Conservation (phyloP, 2,888 invertebrate genomes). For the Oegoconia quadripuncta region DNA sequence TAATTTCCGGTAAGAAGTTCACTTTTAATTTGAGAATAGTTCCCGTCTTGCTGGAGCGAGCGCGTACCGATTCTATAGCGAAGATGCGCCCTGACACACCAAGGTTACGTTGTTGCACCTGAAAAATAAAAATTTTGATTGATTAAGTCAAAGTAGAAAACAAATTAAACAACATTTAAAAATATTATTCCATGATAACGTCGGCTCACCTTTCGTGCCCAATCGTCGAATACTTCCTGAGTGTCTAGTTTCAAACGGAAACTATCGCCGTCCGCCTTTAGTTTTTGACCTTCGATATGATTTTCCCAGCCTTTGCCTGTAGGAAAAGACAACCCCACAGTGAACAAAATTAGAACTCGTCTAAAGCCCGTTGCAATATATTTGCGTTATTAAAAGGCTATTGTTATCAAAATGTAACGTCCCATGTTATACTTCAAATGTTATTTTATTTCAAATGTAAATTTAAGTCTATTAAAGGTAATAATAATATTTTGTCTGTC, state of each 20-base stretch:
- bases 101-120: conserved; percentile 94
- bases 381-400: too few species aligned
- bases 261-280: conserved; percentile 98
- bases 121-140: conserved; percentile 4
- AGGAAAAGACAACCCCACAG: too few species aligned
- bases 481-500: too few species aligned
- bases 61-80: conserved; percentile 90
- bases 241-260: conserved; percentile 98
- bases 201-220: conserved; percentile 88
- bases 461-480: too few species aligned
- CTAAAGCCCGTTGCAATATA: too few species aligned
- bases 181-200: too few species aligned
- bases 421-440: too few species aligned
- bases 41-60: conserved; percentile 87
- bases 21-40: conserved; percentile 94
- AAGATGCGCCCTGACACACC: conserved; percentile 97
- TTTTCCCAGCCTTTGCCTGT: conserved; percentile 99
- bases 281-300: conserved; percentile 98
- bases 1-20: conserved; percentile 98
- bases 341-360: too few species aligned
- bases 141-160: too few species aligned
- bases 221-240: conserved; percentile 98
- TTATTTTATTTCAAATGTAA: too few species aligned
- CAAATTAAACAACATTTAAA: too few species aligned
- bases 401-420: too few species aligned